Conservation (phyloP, 2,888 invertebrate species). For the Agrypnus murinus region DNA sequence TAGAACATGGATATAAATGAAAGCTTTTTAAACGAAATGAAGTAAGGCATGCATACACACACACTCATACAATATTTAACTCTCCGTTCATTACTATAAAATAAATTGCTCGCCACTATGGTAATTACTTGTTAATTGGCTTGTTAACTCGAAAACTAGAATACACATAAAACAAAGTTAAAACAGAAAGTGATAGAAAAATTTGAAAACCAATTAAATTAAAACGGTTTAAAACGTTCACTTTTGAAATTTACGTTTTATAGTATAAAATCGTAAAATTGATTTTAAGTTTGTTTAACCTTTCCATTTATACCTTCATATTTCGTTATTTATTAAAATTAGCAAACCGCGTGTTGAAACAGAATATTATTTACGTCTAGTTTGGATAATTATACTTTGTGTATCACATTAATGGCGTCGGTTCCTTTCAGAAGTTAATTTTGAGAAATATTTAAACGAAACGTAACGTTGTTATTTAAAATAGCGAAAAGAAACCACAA, state of each 20-base stretch:
- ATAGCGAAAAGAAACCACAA: not conserved
- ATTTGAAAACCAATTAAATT: conserved; percentile 28
- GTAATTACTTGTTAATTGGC: conserved; percentile 31
- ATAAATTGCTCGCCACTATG: conserved; percentile 24
- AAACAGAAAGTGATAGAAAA: conserved; percentile 18
- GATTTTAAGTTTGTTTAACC: conserved; percentile 13
- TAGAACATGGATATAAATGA: no score
- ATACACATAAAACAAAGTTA: conserved; percentile 16
- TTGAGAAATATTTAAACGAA: conserved; percentile 2
- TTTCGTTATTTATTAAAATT: conserved; percentile 20
- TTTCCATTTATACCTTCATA: conserved; percentile 11
- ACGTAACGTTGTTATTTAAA: not conserved
- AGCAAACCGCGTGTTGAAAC: conserved; percentile 13
- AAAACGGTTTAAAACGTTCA: conserved; percentile 8
- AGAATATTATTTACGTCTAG: not conserved
- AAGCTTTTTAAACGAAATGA: not conserved
- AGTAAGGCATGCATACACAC: not conserved
- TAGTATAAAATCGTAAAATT: conserved; percentile 5
- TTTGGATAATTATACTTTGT: no score
- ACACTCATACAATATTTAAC: conserved; percentile 9
- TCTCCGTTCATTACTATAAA: conserved; percentile 26
- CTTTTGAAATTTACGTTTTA: not conserved
- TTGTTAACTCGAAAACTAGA: conserved; percentile 25
- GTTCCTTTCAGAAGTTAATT: not conserved
- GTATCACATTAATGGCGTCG: not conserved